These are phyloP conservation scores for Quiscalus mexicanus DNA, from an alignment of 2,113 vertebrate genomes.

Conservation along the genomic window DNA sequence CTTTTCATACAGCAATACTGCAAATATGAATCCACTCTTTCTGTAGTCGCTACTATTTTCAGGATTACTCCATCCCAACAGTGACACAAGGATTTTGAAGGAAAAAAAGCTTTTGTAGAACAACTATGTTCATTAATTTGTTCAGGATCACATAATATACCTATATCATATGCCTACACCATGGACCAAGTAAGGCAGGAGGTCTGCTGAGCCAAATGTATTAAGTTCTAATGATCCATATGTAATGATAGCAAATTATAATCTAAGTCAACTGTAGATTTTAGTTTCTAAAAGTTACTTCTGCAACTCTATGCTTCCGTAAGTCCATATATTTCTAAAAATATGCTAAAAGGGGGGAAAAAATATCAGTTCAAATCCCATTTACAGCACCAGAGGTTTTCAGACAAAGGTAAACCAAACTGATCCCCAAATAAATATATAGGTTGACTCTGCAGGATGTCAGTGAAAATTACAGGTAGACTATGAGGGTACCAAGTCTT, in stretches of 20 bases:
- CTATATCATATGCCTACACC: neutral
- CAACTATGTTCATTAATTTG: neutral
- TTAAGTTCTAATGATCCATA: neutral
- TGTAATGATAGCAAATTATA: neutral
- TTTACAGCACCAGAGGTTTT: neutral
- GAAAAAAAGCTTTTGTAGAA: neutral
- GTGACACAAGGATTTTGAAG: neutral
- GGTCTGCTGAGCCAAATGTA: neutral
- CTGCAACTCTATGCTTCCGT: neutral
- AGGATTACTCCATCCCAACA: neutral
- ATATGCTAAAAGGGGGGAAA: fast-evolving
- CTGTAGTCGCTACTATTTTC: neutral
- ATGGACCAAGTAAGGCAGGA: neutral
- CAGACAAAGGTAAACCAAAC: neutral
- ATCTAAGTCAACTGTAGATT: neutral
- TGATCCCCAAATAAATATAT: neutral
- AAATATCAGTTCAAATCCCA: neutral
- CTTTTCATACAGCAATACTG: neutral
- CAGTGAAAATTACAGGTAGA: neutral
- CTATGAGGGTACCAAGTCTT: neutral
- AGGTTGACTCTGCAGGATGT: neutral
- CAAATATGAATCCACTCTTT: neutral
- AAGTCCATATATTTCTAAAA: neutral
- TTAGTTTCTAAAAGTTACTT: neutral
- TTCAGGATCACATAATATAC: neutral